Conservation (phyloP, 2,113 vertebrate genomes). For the Gobius niger region DNA sequence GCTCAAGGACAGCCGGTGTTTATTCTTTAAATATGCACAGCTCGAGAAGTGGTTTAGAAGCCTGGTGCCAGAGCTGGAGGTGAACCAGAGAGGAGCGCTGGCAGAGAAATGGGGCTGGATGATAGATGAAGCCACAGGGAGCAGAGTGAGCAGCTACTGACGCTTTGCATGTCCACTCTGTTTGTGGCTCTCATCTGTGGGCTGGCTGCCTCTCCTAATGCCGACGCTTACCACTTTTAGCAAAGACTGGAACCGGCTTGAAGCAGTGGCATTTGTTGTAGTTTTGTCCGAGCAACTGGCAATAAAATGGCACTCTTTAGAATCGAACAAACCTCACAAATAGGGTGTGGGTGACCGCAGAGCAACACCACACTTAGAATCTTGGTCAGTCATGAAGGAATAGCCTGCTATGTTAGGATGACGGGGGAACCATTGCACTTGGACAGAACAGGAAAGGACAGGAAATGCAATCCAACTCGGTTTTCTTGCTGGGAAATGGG, state of each 20-base stretch:
- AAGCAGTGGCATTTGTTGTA: not conserved
- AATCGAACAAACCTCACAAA: no score
- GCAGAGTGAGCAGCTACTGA: slow-evolving; percentile 45
- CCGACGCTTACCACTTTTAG: slow-evolving; percentile 6
- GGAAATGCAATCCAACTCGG: no score
- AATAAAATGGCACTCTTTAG: no score
- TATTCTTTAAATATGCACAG: slow-evolving; percentile 42
- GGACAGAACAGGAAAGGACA: no score
- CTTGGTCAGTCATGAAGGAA: no score
- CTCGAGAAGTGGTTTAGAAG: slow-evolving; percentile 44
- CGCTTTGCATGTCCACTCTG: slow-evolving; percentile 49
- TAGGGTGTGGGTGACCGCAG: no score
- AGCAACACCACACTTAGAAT: no score
- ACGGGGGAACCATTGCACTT: no score
- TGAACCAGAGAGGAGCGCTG: slow-evolving; percentile 48
- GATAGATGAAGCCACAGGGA: slow-evolving; percentile 59
- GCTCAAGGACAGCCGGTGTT: slow-evolving; percentile 38
- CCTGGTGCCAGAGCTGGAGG: slow-evolving; percentile 43
- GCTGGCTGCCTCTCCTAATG: slow-evolving; percentile 48
- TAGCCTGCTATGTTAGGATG: no score
- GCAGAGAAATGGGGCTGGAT: slow-evolving; percentile 53
- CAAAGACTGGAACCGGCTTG: not conserved
- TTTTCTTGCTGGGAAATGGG: no score
- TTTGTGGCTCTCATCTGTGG: slow-evolving; percentile 37
- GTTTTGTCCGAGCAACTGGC: not conserved